phyloP scores from a whole-genome alignment of 2,113 vertebrate genomes.

The Donacobius atricapilla region DNA sequence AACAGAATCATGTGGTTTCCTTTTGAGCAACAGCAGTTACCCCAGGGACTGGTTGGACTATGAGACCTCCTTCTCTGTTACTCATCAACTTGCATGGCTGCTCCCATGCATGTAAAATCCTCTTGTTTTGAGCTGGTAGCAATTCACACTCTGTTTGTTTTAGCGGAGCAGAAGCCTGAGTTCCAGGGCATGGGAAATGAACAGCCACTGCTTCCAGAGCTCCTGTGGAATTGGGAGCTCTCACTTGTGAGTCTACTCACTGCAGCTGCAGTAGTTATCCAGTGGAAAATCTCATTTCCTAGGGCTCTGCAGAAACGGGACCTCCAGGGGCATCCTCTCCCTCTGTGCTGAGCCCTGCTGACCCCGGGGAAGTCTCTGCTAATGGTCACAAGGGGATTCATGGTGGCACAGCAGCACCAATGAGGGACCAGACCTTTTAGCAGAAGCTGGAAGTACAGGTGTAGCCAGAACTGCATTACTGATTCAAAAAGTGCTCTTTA shows the following conservation, averaged over 20 bases:
- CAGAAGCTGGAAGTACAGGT: not conserved
- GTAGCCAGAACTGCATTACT: not conserved
- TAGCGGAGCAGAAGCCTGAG: not conserved
- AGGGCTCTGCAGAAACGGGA: not conserved
- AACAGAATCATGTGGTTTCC: fast-evolving
- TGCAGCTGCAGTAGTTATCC: not conserved
- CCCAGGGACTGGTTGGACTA: not conserved
- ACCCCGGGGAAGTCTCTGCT: not conserved
- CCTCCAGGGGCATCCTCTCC: not conserved
- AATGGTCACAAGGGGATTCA: not conserved
- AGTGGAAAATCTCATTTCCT: not conserved
- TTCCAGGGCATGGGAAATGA: not conserved
- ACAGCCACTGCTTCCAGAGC: not conserved
- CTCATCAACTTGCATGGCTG: not conserved
- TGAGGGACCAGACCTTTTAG: not conserved
- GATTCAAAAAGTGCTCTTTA: not conserved
- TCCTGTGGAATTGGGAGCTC: not conserved
- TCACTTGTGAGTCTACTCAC: fast-evolving
- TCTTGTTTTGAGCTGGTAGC: not conserved
- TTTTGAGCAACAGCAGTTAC: not conserved
- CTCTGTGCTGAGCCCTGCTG: not conserved
- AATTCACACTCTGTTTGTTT: not conserved
- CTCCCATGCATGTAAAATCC: not conserved
- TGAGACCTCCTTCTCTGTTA: not conserved
- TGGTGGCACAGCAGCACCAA: not conserved